Evolutionary conservation across 2,797 vertebrate genomes (phyloP), one percentile per base, ranked within the genome.

Genomic region (Acipenser transmontanus): DNA sequence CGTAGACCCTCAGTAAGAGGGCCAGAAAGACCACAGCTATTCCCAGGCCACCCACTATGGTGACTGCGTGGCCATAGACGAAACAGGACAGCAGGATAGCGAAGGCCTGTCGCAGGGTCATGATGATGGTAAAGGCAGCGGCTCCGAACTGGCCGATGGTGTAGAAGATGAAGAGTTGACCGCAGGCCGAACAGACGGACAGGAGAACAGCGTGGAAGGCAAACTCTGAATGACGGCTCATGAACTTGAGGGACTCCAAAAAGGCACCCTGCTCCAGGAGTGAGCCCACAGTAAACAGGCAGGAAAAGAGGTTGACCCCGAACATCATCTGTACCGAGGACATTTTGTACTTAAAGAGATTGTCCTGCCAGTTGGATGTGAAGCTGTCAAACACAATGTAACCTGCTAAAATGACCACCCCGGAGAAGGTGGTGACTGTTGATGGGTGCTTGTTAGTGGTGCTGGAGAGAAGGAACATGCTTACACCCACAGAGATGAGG

Each of bases 241-340:
- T 99, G 81, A 99, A 99, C 50, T 71, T 85, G 14, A 94, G 12
- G 0, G 95, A 93, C 68, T 97, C 92, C 56, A 96, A 86, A 70
- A 99, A 87, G 67, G 94, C 95, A 0, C 96, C 97, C 80, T 98
- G 96, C 82, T 99, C 94, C 69, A 98, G 78, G 71, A 99, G 87
- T 0, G 97, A 99, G 76, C 92, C 92, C 20, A 97, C 85, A 0
- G 97, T 99, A 79, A 99, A 93, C 49, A 99, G 91, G 81, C 97
- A 99, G 71, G 97, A 99, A 84, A 99, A 99, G 50, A 98, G 81
- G 2, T 99, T 99, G 52, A 99, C 97, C 0, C 97, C 97, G 50
- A 99, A 98, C 97, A 99, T 99, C 97, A 99, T 99, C 86, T 99
- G 97, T 73, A 99, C 94, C 0, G 97, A 94, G 1, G 97, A 99